Conservation (phyloP, 2,797 vertebrate genomes). For the Esox lucius region DNA sequence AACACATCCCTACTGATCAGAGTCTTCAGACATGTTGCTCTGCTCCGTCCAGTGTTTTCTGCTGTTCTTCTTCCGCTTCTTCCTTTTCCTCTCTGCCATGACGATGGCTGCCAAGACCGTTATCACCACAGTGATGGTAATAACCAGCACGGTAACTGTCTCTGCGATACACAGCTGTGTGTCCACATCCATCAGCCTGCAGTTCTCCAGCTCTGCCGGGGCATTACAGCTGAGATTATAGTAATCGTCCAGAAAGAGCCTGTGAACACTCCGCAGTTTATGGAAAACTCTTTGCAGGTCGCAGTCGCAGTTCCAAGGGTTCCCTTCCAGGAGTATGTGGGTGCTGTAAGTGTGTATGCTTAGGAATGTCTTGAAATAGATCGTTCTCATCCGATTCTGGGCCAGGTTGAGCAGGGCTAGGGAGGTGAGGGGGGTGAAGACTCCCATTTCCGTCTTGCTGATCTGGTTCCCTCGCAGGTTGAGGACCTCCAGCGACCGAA, state of each 20-base stretch:
- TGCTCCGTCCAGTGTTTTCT: conserved; percentile 77
- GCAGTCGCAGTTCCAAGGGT: conserved; percentile 83
- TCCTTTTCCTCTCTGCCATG: conserved; percentile 80
- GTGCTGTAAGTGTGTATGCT: conserved; percentile 77
- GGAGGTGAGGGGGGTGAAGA: conserved; percentile 74
- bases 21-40: conserved; percentile 68
- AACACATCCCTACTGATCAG: conserved; percentile 60
- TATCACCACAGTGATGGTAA: conserved; percentile 76
- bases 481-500: conserved; percentile 77
- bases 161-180: conserved; percentile 79
- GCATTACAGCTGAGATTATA: conserved; percentile 70
- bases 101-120: conserved; percentile 80
- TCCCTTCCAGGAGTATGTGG: conserved; percentile 75
- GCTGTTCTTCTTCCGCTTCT: conserved; percentile 60
- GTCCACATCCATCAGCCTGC: conserved; percentile 70
- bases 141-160: conserved; percentile 81
- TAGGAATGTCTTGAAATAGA: conserved; percentile 78
- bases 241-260: conserved; percentile 79
- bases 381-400: conserved; percentile 64
- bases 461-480: conserved; percentile 75
- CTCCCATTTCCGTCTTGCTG: conserved; percentile 47
- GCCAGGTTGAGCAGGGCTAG: conserved; percentile 73
- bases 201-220: conserved; percentile 58
- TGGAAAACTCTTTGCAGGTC: conserved; percentile 81
- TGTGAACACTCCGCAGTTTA: conserved; percentile 75